Evolutionary conservation across 2,113 vertebrate genomes (phyloP), one percentile per base, ranked within the genome.

Genomic region (Sturnira hondurensis): DNA sequence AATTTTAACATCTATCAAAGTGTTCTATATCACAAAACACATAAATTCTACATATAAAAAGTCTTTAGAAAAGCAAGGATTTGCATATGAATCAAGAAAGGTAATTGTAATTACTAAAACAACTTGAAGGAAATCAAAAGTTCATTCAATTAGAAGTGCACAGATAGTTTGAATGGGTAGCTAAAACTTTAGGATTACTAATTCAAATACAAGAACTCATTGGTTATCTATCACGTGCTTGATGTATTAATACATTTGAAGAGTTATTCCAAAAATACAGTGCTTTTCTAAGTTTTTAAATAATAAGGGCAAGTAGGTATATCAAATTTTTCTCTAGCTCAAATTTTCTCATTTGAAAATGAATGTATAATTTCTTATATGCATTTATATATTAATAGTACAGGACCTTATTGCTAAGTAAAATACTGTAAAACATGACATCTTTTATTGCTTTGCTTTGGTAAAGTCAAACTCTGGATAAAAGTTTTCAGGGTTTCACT

Each of bases 11-110:
- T 47, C 52, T 82, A 52, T 47, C 1, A 58, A 84, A 67, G 19
- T 67, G 89, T 92, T 61, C 45, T 84, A 58, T 67, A 76, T 93
- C 11, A 38, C 41, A 88, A 81, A 95, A 92, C n/a, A 86, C 89
- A 86, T 76, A 4, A 95, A 76, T 67, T 81, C 33, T 74, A 26
- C 11, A 76, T 3, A 45, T 87, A 56, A 43, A 91, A 76, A 86
- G 10, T 45, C 17, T 81, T 7, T 61, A 82, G 16, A 56, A 93
- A 87, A 87, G 43, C 12, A 26, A 70, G 28, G 11, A 77, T 43
- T 86, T 86, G 33, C 20, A 36, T 24, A 90, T 84, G 4, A 92
- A 85, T n/a, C 52, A 78, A 5, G 13, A 5, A 58, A 78, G 33
- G 63, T 68, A 86, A 81, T 31, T 81, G 4, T 31, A 89, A 65